Conservation (phyloP, 2,113 vertebrate genomes). For the Rhabdornis inornatus region DNA sequence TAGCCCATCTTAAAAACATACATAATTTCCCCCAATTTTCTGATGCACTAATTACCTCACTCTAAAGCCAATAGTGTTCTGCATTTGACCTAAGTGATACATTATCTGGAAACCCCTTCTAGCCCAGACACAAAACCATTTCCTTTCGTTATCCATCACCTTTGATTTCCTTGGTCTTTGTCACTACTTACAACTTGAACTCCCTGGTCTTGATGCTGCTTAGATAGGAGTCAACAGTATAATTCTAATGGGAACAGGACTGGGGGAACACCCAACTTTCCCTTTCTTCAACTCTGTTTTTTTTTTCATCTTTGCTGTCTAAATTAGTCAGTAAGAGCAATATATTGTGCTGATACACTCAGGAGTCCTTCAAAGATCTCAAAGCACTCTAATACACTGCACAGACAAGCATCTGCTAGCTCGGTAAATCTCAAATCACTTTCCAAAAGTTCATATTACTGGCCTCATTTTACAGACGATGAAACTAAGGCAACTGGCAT, state of each 20-base stretch:
- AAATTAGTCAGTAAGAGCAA: background rate
- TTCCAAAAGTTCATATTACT: constrained; percentile 45
- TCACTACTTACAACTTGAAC: constrained; percentile 8
- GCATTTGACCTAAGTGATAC: constrained; percentile 57
- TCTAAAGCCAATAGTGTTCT: constrained; percentile 65
- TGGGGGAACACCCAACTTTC: background rate
- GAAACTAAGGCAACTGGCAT: constrained; percentile 18
- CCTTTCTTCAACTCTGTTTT: background rate
- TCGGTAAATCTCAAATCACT: constrained; percentile 32
- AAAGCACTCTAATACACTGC: background rate
- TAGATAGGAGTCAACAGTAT: background rate
- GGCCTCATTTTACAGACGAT: constrained; percentile 27
- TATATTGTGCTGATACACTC: background rate
- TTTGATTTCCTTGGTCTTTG: constrained; percentile 43
- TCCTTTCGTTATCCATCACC: constrained; percentile 37
- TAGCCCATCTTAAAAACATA: constrained; percentile 65
- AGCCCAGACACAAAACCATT: constrained; percentile 16
- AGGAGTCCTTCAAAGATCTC: background rate
- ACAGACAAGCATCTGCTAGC: constrained; percentile 10
- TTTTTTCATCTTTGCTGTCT: background rate
- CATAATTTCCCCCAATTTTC: constrained; percentile 67
- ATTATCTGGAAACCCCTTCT: constrained; percentile 33
- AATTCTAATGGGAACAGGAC: background rate
- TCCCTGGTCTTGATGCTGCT: constrained; percentile 2
- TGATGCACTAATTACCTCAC: constrained; percentile 66